Evolutionary conservation across 2,888 invertebrate species (phyloP).

Genomic region (Tridacna crocea): DNA sequence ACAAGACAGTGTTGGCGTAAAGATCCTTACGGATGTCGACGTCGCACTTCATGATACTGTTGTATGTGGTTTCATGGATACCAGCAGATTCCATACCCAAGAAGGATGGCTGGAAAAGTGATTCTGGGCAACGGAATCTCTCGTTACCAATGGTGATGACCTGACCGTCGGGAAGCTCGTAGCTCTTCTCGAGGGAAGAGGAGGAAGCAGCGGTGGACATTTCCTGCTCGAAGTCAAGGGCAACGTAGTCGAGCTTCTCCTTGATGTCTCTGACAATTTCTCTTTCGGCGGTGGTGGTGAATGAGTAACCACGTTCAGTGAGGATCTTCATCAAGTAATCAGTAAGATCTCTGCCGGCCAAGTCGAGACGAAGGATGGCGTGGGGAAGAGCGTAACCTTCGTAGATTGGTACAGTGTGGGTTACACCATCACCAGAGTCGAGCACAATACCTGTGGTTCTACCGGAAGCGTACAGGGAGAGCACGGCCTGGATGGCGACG

Average conservation of each 20-base stretch:
- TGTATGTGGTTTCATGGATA: conserved; percentile 29
- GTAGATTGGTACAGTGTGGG: conserved; percentile 29
- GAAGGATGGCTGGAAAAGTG: conserved; percentile 28
- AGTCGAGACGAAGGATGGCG: conserved; percentile 25
- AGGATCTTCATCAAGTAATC: conserved; percentile 30
- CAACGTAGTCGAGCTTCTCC: conserved; percentile 85
- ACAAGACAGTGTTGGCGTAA: conserved; percentile 29
- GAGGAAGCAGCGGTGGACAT: conserved; percentile 79
- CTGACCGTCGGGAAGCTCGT: conserved; percentile 27
- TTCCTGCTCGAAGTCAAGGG: conserved; percentile 81
- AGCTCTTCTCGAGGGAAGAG: conserved; percentile 80
- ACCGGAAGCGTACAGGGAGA: conserved; percentile 25
- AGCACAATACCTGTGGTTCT: conserved; percentile 80
- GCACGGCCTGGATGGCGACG: conserved; percentile 26
- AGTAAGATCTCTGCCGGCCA: conserved; percentile 29
- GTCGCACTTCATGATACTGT: conserved; percentile 29
- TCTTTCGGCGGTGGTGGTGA: conserved; percentile 27
- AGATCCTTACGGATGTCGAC: conserved; percentile 31
- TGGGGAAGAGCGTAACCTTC: conserved; percentile 30
- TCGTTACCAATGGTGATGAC: conserved; percentile 30
- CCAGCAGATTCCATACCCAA: conserved; percentile 67
- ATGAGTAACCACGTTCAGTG: conserved; percentile 27
- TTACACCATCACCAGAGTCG: conserved; percentile 26
- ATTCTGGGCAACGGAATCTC: conserved; percentile 24
- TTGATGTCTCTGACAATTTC: conserved; percentile 81